A percentile compares a stretch with the other conserved stretches of the same genome.
phyloP scores from a whole-genome alignment of 1,140 invertebrate species.

The Anthonomus grandis region DNA sequence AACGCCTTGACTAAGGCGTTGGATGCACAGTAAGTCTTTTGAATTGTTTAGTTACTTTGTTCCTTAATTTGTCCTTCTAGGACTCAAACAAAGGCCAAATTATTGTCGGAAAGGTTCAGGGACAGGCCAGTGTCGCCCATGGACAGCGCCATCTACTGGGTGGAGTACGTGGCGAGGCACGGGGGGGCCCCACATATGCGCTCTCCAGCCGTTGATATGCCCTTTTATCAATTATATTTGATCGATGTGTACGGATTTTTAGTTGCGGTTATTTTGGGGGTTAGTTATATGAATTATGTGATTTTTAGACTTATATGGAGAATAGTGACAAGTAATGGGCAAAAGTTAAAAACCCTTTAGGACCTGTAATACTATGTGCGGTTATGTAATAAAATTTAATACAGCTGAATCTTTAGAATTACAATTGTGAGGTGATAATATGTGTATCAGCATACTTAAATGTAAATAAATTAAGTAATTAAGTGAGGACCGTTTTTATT shows the following conservation, averaged over 20 bases:
- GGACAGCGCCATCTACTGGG: constrained; percentile 60
- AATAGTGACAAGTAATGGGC: no score
- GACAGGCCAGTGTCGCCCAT: constrained; percentile 55
- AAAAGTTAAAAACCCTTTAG: no score
- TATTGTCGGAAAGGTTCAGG: constrained; percentile 54
- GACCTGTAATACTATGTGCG: no score
- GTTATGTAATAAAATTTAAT: no score
- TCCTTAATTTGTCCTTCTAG: no score
- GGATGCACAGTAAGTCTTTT: constrained; percentile 55
- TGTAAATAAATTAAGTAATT: no score
- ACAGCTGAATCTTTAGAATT: no score
- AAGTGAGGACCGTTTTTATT: no score
- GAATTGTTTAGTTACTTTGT: not conserved
- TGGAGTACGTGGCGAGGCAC: constrained; percentile 60
- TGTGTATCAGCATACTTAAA: no score
- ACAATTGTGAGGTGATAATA: no score
- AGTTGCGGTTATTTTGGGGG: constrained; percentile 6
- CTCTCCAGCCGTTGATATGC: constrained; percentile 55
- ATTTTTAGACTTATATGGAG: no score
- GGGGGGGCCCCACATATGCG: constrained; percentile 56
- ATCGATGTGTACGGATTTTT: constrained; percentile 56
- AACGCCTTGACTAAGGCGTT: constrained; percentile 56
- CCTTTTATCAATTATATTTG: constrained; percentile 59
- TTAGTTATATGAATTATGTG: no score
- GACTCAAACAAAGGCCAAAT: constrained; percentile 50